Conservation (phyloP, 2,113 vertebrate species). For the Anolis carolinensis region DNA sequence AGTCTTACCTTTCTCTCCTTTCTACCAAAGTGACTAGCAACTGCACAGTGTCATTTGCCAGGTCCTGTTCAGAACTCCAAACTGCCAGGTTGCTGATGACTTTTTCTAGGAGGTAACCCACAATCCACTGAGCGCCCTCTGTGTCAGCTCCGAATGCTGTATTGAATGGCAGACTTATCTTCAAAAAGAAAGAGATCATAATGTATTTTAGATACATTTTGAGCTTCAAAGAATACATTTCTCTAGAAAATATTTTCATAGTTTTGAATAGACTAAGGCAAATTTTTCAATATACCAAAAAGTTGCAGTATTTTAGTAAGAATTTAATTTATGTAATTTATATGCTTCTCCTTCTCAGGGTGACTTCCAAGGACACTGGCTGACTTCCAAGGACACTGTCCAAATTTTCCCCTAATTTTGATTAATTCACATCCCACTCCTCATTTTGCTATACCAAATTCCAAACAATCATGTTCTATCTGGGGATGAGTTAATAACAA, state of each 20-base stretch:
- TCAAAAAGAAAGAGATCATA: conserved; percentile 63
- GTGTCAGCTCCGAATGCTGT: conserved; percentile 96
- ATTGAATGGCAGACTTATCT: conserved; percentile 95
- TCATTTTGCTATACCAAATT: no score
- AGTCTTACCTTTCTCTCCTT: conserved; percentile 89
- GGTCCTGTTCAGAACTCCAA: conserved; percentile 96
- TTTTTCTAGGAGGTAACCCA: conserved; percentile 98
- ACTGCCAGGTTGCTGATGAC: conserved; percentile 98
- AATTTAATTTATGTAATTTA: not conserved
- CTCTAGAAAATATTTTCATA: no score
- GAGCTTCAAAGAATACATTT: not conserved
- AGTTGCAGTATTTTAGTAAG: not conserved
- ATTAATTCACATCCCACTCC: not conserved
- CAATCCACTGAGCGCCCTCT: conserved; percentile 97
- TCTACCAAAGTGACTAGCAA: conserved; percentile 97
- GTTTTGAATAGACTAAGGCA: not conserved
- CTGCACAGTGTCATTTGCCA: conserved; percentile 96
- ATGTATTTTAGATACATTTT: not conserved
- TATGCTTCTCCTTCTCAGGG: no score
- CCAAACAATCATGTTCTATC: no score
- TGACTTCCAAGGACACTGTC: not conserved
- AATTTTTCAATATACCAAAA: not conserved
- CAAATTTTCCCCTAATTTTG: conserved; percentile 1
- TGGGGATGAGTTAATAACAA: not conserved
- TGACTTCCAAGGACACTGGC: not conserved